Evolutionary conservation across 2,113 vertebrate species (phyloP).

Genomic region (Periophthalmus modestus): DNA sequence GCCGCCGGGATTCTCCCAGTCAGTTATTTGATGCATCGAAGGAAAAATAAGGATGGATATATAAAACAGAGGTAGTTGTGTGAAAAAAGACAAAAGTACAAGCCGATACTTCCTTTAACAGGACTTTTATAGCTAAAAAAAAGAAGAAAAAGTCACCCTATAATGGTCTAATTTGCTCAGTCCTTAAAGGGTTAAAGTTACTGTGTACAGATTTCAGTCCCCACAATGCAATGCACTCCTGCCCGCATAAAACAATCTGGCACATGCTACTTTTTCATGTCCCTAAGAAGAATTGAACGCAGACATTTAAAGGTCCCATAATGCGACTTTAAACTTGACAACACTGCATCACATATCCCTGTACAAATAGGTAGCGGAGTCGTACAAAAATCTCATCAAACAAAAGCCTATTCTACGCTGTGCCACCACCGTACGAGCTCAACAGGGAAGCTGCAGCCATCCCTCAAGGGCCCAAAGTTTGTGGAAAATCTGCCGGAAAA

Average conservation of each 20-base stretch:
- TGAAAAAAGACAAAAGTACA: too few relatives aligned
- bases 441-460: conserved; percentile 19
- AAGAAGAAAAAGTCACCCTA: too few relatives aligned
- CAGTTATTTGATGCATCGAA: too few relatives aligned
- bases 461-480: conserved; percentile 15
- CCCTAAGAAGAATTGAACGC: background rate
- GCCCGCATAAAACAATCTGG: too few relatives aligned
- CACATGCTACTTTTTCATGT: background rate
- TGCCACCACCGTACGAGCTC: background rate
- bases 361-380: background rate
- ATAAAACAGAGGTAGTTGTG: too few relatives aligned
- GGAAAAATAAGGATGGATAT: too few relatives aligned
- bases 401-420: background rate
- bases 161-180: too few relatives aligned
- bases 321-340: background rate
- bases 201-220: background rate
- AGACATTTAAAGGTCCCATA: background rate
- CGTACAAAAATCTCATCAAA: conserved; percentile 3
- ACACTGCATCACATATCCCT: background rate
- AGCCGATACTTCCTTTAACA: too few relatives aligned
- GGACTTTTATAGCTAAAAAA: too few relatives aligned
- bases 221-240: too few relatives aligned
- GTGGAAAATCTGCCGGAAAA: conserved; percentile 13
- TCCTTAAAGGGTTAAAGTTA: too few relatives aligned
- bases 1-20: too few relatives aligned